Evolutionary conservation across 1,140 invertebrate genomes (phyloP).

Genomic region (Drosophila sp.): DNA sequence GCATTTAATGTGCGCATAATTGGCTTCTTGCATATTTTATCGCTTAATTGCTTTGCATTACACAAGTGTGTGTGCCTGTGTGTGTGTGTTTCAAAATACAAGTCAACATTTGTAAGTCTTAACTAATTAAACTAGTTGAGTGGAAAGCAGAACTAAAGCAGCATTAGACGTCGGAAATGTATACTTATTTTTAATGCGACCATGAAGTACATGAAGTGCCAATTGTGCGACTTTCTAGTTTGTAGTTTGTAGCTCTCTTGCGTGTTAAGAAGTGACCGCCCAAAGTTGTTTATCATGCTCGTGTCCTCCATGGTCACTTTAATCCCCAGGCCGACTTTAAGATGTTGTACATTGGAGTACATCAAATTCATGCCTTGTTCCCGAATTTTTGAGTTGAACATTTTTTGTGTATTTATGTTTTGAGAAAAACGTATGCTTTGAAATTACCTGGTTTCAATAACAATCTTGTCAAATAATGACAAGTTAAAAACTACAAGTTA

Average conservation of each 20-base stretch:
- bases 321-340: no score
- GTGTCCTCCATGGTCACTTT: slow-evolving; percentile 3
- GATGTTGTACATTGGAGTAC: no score
- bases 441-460: no score
- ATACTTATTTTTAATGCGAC: slow-evolving; percentile 6
- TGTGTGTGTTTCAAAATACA: slow-evolving; percentile 20
- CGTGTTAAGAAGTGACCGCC: slow-evolving; percentile 3
- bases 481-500: no score
- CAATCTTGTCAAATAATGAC: no score
- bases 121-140: slow-evolving; percentile 17
- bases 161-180: slow-evolving; percentile 9
- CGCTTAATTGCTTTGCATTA: slow-evolving; percentile 64
- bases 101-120: slow-evolving; percentile 15
- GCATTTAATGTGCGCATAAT: slow-evolving; percentile 77
- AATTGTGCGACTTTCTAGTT: slow-evolving; percentile 1
- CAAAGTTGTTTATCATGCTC: neutral
- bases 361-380: no score
- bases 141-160: neutral
- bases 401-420: no score
- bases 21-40: slow-evolving; percentile 77
- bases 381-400: no score
- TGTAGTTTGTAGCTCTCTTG: neutral
- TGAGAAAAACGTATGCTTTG: no score
- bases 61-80: neutral
- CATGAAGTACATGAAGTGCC: slow-evolving; percentile 2